A percentile compares a stretch with the other conserved stretches of the same genome.
These are phyloP conservation scores for Toxonevra muliebris DNA, from an alignment of 2,888 invertebrate genomes.

Conservation along the genomic window DNA sequence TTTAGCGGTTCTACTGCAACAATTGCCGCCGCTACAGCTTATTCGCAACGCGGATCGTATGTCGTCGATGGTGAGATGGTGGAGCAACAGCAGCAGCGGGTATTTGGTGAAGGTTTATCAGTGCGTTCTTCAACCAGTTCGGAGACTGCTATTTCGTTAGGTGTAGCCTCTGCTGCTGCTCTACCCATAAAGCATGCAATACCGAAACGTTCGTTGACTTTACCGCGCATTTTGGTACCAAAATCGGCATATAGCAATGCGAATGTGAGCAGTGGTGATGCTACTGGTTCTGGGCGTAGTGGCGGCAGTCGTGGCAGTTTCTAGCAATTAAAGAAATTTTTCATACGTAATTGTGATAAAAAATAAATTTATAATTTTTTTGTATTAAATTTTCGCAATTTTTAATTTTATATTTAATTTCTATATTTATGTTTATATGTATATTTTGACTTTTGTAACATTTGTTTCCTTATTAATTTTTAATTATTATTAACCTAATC, in stretches of 20 bases:
- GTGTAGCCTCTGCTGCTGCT: neutral
- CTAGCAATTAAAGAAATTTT: slow-evolving; percentile 63
- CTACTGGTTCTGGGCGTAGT: slow-evolving; percentile 41
- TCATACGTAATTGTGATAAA: slow-evolving; percentile 63
- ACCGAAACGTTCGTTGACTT: slow-evolving; percentile 56
- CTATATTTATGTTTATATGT: neutral
- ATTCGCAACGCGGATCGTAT: neutral
- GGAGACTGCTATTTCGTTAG: no score
- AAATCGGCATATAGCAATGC: slow-evolving; percentile 30
- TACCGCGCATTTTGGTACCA: slow-evolving; percentile 56
- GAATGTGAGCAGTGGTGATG: slow-evolving; percentile 32
- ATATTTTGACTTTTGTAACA: slow-evolving; percentile 47
- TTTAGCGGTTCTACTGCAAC: slow-evolving; percentile 37
- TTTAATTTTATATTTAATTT: neutral
- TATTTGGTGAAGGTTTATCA: no score
- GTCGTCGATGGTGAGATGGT: neutral
- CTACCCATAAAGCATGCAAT: slow-evolving; percentile 42
- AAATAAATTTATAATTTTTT: slow-evolving; percentile 47
- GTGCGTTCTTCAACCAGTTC: no score
- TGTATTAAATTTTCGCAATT: slow-evolving; percentile 5
- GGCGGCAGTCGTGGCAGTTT: slow-evolving; percentile 45
- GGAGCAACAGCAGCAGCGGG: slow-evolving; percentile 1
- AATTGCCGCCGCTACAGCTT: slow-evolving; percentile 21
- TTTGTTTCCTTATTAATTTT: slow-evolving; percentile 49
- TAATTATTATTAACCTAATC: slow-evolving; percentile 5